These are phyloP conservation scores for Pelodiscus sinensis DNA, from an alignment of 2,113 vertebrate species.

Conservation along the genomic window DNA sequence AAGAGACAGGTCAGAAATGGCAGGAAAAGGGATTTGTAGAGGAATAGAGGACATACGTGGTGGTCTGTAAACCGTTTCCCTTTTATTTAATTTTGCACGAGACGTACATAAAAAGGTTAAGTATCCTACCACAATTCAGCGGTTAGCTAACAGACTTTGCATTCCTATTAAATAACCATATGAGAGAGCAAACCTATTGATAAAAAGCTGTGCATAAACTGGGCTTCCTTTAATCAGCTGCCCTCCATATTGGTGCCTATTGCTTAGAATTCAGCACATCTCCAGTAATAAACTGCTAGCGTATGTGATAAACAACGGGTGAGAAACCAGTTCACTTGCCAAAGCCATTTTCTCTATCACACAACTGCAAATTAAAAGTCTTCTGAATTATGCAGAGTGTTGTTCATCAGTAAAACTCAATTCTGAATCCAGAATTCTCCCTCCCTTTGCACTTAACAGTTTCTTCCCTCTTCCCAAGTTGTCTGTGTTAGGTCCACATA, in stretches of 20 bases:
- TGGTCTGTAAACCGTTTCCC: not conserved
- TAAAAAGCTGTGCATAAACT: not conserved
- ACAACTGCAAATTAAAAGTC: conserved; percentile 52
- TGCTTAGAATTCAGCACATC: not conserved
- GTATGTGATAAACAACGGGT: fast-evolving
- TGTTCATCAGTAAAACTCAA: conserved; percentile 62
- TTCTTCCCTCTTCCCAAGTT: conserved; percentile 11
- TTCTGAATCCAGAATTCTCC: conserved; percentile 49
- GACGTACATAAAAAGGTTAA: fast-evolving
- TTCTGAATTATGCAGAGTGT: conserved; percentile 50
- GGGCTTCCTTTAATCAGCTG: not conserved
- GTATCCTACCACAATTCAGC: fast-evolving
- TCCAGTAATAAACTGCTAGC: not conserved
- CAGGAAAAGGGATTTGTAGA: not conserved
- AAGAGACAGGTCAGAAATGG: not conserved
- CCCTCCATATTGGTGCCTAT: not conserved
- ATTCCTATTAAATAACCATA: not conserved
- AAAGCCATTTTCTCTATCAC: conserved; percentile 2
- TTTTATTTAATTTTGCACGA: not conserved
- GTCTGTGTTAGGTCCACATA: not conserved
- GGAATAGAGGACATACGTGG: not conserved
- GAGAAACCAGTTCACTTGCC: not conserved
- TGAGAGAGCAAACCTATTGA: not conserved
- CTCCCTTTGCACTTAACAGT: conserved; percentile 43
- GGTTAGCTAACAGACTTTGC: not conserved